Base-by-base conservation (phyloP, 2,113 vertebrate genomes). In the Tetrax tetrax region DNA sequence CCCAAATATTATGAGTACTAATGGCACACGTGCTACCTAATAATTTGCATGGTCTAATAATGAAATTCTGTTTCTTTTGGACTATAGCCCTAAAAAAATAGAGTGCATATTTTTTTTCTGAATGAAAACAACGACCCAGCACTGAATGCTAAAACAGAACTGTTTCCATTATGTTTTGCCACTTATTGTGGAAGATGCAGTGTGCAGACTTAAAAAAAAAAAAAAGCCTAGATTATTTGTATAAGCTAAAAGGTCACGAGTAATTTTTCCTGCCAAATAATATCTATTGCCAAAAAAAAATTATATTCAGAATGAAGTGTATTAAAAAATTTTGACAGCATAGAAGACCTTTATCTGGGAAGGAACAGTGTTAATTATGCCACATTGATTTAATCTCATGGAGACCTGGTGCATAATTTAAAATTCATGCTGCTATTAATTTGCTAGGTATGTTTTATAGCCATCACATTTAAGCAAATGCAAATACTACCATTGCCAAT, bases 321-420 rank as follows among this genome's bases (percentile, higher is more conserved):
- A 87, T 78, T 80, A 82, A 91, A 96, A 94, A 79, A 9, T 20
- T 28, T 72, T 90, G 89, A 83, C 82, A 85, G 76, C 83, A 87
- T 51, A 53, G 60, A 63, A 87, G 80, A 91, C 69, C 60, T 95
- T 91, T 94, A 51, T 79, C 54, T 82, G 53, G n/a, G 60, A 96
- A 64, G 74, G 63, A 84, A 83, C 59, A 33, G n/a, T 43, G 66
- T 89, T 96, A 95, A 93, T 89, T 91, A 93, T 90, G 78, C 82
- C 61, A 24, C 38, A 50, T 20, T 94, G 87, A 93, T 97, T 95
- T 96, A 86, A 93, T 87, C 83, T 90, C 82, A 45, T 16, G n/a
- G 83, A 92, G 68, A 53, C 33, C 33, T 70, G 50, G 51, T 84
- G 83, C 81, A 66, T 61, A 82, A 87, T 89, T 96, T 93, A 95